Evolutionary conservation across 2,113 vertebrate species (phyloP).

Genomic region (Grammomys dolichurus): DNA sequence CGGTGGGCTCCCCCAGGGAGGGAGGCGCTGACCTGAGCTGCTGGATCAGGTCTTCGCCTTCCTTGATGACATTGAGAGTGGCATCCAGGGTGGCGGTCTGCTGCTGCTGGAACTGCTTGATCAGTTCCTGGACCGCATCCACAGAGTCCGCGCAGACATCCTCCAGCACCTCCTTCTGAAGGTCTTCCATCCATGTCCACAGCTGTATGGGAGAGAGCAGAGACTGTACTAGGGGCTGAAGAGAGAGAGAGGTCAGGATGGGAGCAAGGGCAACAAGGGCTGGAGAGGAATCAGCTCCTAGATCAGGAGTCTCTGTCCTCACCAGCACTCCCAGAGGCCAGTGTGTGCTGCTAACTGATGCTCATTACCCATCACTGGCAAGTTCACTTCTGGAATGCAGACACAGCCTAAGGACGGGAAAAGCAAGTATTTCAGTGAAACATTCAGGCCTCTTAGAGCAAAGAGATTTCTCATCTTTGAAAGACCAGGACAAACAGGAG

Average conservation of each 20-base stretch:
- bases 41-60: slow-evolving; percentile 98
- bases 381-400: neutral
- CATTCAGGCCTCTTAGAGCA: neutral
- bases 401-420: neutral
- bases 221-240: slow-evolving; percentile 80
- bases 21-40: slow-evolving; percentile 94
- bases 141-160: slow-evolving; percentile 97
- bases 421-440: neutral
- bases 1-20: slow-evolving; percentile 81
- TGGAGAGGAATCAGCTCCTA: neutral
- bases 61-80: slow-evolving; percentile 98
- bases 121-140: slow-evolving; percentile 97
- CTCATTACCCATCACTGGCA: neutral
- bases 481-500: neutral
- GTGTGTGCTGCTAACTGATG: neutral
- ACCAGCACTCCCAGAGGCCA: neutral
- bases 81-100: slow-evolving; percentile 97
- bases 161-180: slow-evolving; percentile 98
- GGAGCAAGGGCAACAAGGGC: slow-evolving; percentile 22
- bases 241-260: neutral
- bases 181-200: slow-evolving; percentile 99
- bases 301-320: neutral
- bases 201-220: slow-evolving; percentile 89
- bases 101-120: slow-evolving; percentile 99
- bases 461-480: neutral